These are phyloP conservation scores for Gymnosoma rotundatum DNA, from an alignment of 2,888 invertebrate species.

Conservation along the genomic window DNA sequence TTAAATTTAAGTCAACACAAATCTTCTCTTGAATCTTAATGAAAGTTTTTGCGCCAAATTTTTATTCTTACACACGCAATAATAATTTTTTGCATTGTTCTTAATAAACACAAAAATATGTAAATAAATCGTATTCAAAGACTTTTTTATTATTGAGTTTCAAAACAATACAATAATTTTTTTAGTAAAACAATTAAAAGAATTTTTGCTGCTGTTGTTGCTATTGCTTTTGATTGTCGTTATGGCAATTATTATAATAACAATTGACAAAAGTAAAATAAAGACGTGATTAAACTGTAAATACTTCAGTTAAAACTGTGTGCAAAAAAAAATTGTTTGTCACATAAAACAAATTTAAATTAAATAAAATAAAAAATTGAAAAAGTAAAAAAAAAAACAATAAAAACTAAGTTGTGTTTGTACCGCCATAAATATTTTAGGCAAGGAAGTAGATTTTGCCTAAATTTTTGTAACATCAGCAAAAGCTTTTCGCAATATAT, in stretches of 20 bases:
- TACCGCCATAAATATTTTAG: not conserved
- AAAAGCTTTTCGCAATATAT: not conserved
- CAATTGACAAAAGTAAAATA: conserved; percentile 39
- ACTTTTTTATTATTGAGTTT: conserved; percentile 31
- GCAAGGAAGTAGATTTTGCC: conserved; percentile 2
- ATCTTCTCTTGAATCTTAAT: not conserved
- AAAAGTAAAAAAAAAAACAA: not conserved
- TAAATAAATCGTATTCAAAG: conserved; percentile 28
- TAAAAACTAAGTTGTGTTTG: not conserved
- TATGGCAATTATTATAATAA: conserved; percentile 29
- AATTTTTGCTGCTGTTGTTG: conserved; percentile 35
- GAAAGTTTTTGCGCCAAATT: conserved; percentile 14
- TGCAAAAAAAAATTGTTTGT: not conserved
- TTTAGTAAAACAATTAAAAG: conserved; percentile 33
- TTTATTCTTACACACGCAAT: conserved; percentile 17
- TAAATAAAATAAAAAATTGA: conserved; percentile 13
- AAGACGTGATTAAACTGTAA: conserved; percentile 67
- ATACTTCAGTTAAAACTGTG: conserved; percentile 7
- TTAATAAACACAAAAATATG: conserved; percentile 7
- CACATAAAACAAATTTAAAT: conserved; percentile 1
- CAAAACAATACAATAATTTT: conserved; percentile 28
- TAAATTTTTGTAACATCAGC: conserved; percentile 2
- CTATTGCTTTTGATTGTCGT: conserved; percentile 18
- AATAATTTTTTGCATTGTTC: conserved; percentile 39
- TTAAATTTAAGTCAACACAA: not conserved